Base-by-base conservation (phyloP, 2,888 invertebrate genomes). In the Rhamphomyia laevipes region DNA sequence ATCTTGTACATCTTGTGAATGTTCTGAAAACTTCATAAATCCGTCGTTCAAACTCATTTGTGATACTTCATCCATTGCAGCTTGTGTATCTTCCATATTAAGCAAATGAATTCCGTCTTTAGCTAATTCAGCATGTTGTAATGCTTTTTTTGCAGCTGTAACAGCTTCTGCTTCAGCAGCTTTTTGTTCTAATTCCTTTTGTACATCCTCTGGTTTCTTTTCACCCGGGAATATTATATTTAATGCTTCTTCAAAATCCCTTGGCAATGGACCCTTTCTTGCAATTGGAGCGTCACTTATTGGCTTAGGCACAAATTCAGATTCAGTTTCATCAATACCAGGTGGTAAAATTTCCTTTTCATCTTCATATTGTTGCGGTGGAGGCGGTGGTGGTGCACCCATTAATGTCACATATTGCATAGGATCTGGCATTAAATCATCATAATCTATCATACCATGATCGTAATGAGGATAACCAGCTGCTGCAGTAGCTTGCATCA, bases 201-300 rank as follows among this genome's bases (percentile, higher is more conserved):
- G 35, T 4, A 35, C n/a, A 35, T 35, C 35, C 13, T 35, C 35
- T 35, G 35, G 35, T 35, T 61, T 61, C 33, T 68, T 70, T 18
- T 74, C 73, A 30, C 75, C 74, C 1, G 78, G 78, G 56, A 78
- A 80, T 50, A 80, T 75, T 13, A 78, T 77, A 52, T 77, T 74
- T 6, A 80, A 63, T 2, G 79, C 78, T 56, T 77, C 77, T 55
- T 77, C 76, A 17, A 79, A 67, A 61, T 79, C 79, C 57, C 76
- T 73, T 1, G 78, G 78, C 18, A 79, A 59, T 21, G 73, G 74
- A 40, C 71, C 72, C 38, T 72, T 72, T 1, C 70, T 65, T 9
- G 73, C 67, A 7, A 69, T 58, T 18, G 71, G 69, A 11, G 68
- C 72, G 21, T 66, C 65, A 1, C 64, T 69, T 46, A 74, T 72